A percentile compares a stretch with the other conserved stretches of the same genome.
These are phyloP conservation scores for Elaphurus davidianus DNA, from an alignment of 2,113 vertebrate species.

Conservation along the genomic window DNA sequence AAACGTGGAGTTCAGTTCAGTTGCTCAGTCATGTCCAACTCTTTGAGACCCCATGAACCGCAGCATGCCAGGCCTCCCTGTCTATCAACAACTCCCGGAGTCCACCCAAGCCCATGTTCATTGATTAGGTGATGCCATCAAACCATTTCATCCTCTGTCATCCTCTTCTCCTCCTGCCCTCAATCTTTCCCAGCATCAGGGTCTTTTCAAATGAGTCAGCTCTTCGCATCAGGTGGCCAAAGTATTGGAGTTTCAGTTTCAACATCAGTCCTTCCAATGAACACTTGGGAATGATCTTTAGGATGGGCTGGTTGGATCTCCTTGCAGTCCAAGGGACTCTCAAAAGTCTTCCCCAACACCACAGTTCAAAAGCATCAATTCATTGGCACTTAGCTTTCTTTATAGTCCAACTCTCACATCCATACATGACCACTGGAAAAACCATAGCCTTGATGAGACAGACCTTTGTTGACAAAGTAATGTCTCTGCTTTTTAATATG, in stretches of 20 bases:
- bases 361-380: background rate
- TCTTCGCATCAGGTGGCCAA: background rate
- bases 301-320: background rate
- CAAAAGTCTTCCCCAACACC: background rate
- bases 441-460: background rate
- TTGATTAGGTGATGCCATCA: background rate
- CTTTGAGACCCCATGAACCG: background rate
- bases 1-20: background rate
- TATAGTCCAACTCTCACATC: background rate
- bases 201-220: background rate
- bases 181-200: background rate
- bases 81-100: background rate
- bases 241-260: background rate
- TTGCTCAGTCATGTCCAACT: accelerated
- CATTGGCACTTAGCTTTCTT: accelerated
- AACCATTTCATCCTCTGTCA: accelerated
- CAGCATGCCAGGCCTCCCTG: background rate
- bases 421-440: background rate
- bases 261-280: background rate
- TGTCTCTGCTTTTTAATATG: background rate
- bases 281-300: background rate
- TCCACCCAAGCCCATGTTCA: background rate
- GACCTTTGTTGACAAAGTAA: background rate
- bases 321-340: background rate
- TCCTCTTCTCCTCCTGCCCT: background rate